Percentiles rank a stretch among this genome's conserved stretches.
These are phyloP conservation scores for Entelurus aequoreus DNA, from an alignment of 2,113 vertebrate species.

Conservation along the genomic window DNA sequence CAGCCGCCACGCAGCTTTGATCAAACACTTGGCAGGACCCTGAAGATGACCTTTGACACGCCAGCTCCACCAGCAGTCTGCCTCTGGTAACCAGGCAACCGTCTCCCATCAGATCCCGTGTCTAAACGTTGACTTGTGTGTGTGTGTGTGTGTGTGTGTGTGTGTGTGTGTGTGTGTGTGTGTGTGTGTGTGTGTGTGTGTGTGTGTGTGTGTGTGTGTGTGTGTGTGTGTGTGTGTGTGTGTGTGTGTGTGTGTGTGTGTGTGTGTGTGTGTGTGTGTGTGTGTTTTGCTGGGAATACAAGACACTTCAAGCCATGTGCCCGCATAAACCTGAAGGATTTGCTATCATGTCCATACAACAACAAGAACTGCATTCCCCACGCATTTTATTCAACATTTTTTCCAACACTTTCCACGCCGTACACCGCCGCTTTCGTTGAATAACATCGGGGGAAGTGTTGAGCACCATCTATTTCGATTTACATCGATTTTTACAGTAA, in stretches of 20 bases:
- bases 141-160: conserved; percentile 12
- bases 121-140: conserved; percentile 25
- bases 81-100: conserved; percentile 51
- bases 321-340: conserved; percentile 3
- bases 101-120: conserved; percentile 35
- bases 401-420: no score
- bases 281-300: conserved; percentile 7
- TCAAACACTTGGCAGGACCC: conserved; percentile 55
- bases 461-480: no score
- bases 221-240: not conserved
- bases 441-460: no score
- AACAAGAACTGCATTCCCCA: conserved; percentile 1
- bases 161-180: conserved; percentile 10
- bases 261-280: not conserved
- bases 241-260: not conserved
- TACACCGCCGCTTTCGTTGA: no score
- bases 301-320: conserved; percentile 5
- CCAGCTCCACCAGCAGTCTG: conserved; percentile 26
- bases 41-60: conserved; percentile 49
- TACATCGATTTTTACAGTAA: no score
- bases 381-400: not conserved
- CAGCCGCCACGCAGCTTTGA: conserved; percentile 49
- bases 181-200: conserved; percentile 7
- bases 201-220: not conserved
- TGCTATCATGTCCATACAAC: conserved; percentile 4